Evolutionary conservation across 2,888 invertebrate genomes (phyloP).

Genomic region (Hypomecis atomaria): DNA sequence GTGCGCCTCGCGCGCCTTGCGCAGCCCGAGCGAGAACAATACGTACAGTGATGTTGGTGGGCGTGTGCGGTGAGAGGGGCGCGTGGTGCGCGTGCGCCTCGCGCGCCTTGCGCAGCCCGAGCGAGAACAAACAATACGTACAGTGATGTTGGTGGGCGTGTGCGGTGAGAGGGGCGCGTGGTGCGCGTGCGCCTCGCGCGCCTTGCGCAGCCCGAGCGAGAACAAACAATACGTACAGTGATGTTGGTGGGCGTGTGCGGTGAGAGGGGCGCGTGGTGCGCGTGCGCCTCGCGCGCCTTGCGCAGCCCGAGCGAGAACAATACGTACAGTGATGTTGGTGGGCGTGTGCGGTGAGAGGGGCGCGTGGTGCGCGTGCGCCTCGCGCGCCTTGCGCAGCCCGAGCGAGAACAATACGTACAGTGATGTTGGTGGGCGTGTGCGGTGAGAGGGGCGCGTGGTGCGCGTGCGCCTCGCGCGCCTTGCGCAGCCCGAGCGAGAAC

Average conservation of each 20-base stretch:
- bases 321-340: constrained; percentile 44
- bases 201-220: constrained; percentile 91
- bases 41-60: constrained; percentile 43
- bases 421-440: constrained; percentile 47
- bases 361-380: constrained; percentile 85
- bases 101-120: constrained; percentile 91
- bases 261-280: constrained; percentile 54
- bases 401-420: constrained; percentile 93
- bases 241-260: constrained; percentile 49
- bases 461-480: constrained; percentile 91
- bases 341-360: constrained; percentile 49
- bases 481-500: constrained; percentile 91
- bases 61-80: constrained; percentile 49
- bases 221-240: too few relatives aligned
- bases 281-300: constrained; percentile 91
- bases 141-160: constrained; percentile 46
- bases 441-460: constrained; percentile 47
- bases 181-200: constrained; percentile 89
- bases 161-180: constrained; percentile 48
- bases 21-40: constrained; percentile 92
- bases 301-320: constrained; percentile 92
- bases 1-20: constrained; percentile 91
- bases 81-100: constrained; percentile 87
- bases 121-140: too few relatives aligned
- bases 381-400: constrained; percentile 90